Evolutionary conservation across 2,888 invertebrate species (phyloP), one percentile per base, ranked within the genome.

Genomic region (Eilema caniola): DNA sequence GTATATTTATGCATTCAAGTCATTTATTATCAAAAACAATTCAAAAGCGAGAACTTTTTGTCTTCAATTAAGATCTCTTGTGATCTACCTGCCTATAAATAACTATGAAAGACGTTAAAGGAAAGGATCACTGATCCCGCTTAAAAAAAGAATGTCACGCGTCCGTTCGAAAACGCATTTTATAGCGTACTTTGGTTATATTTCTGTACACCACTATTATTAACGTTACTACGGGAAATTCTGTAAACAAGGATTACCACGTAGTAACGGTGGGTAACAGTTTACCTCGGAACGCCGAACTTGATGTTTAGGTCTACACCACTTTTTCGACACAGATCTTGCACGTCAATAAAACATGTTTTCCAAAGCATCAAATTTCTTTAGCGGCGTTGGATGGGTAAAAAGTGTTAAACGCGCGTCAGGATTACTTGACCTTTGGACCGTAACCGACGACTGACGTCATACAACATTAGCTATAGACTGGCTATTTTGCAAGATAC

Each of bases 101-200:
- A 25, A 59, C 59, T 59, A 59, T 16, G 5, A 25, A 59, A 59
- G 10, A 53, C 53, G n/a, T 62, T 62, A 37, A 57, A 62, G 56
- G n/a, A 65, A 65, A 60, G 64, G 61, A 65, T 61, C 59, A 60
- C 24, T 65, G 60, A 69, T 65, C 69, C 64, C 60, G 14, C n/a
- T 53, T 25, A 53, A 33, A 64, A 25, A 61, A 65, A 60, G 63
- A 69, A 65, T 65, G 69, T 69, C 69, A 65, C 69, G 64, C 31
- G 60, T 31, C 24, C 31, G 65, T 59, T 59, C 64, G 41, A 63
- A 69, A 62, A 64, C 59, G 69, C 69, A 69, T 69, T 69, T 69
- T 60, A 69, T 69, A 25, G 63, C 14, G 25, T 37, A 66, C 59
- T 63, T 41, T 53, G 33, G 68, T 20, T 33, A 53, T 67, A 68